Percentiles rank a stretch among this genome's conserved stretches.
Conservation (phyloP, 2,888 invertebrate species). For the Temnothorax rugatulus region DNA sequence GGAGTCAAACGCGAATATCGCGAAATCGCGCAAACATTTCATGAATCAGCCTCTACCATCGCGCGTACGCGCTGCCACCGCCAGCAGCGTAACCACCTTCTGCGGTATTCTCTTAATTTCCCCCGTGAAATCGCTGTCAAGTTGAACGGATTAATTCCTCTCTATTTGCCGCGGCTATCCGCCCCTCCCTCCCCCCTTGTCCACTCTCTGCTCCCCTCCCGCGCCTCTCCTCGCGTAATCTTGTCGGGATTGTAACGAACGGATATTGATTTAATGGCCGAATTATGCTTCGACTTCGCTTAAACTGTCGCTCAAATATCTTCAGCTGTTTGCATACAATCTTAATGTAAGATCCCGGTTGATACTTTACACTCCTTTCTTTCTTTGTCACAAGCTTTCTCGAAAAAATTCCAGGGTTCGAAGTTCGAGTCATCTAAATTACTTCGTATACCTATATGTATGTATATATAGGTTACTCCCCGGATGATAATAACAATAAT, state of each 20-base stretch:
- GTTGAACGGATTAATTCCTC: slow-evolving; percentile 58
- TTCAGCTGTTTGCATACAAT: background rate
- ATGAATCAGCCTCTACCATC: slow-evolving; percentile 57
- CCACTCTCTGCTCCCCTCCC: background rate
- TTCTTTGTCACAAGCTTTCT: background rate
- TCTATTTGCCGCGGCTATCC: slow-evolving; percentile 55
- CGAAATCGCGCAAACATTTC: slow-evolving; percentile 68
- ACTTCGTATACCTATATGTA: background rate
- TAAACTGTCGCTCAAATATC: slow-evolving; percentile 42
- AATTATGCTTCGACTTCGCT: slow-evolving; percentile 54
- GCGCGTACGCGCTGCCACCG: slow-evolving; percentile 41
- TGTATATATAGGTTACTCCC: background rate
- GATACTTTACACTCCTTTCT: background rate
- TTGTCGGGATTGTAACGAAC: slow-evolving; percentile 51
- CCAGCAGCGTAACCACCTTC: slow-evolving; percentile 54
- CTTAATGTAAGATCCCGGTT: background rate
- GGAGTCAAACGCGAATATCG: slow-evolving; percentile 72
- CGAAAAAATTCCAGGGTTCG: background rate
- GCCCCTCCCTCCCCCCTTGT: background rate
- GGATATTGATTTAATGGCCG: slow-evolving; percentile 50
- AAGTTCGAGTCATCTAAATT: background rate
- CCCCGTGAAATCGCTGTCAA: slow-evolving; percentile 60
- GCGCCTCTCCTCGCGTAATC: slow-evolving; percentile 34
- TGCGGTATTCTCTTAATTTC: slow-evolving; percentile 61
- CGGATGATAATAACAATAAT: background rate